Evolutionary conservation across 2,797 vertebrate genomes (phyloP).

Genomic region (Onychomys torridus): DNA sequence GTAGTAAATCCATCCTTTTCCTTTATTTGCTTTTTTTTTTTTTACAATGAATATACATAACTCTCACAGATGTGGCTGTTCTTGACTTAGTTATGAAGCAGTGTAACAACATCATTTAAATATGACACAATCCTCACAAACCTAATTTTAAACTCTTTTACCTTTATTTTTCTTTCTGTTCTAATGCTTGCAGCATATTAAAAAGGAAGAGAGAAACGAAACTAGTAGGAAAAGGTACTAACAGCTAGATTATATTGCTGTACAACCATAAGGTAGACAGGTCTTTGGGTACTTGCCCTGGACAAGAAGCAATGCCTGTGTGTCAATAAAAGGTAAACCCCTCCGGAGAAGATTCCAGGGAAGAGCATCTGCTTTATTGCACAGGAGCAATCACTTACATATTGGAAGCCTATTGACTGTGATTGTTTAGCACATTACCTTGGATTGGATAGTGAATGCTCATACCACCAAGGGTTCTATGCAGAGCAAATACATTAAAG

Average conservation of each 20-base stretch:
- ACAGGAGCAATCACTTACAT: background rate
- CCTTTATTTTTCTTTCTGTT: background rate
- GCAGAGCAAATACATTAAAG: background rate
- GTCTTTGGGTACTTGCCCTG: background rate
- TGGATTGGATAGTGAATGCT: background rate
- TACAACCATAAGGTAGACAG: background rate
- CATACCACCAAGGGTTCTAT: background rate
- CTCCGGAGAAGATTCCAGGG: background rate
- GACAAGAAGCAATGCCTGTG: too few species aligned
- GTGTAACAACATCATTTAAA: background rate
- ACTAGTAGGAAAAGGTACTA: background rate
- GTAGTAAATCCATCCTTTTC: background rate
- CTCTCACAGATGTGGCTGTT: background rate
- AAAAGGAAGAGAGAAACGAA: slow-evolving; percentile 39
- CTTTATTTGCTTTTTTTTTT: background rate
- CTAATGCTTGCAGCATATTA: background rate
- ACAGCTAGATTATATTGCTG: slow-evolving; percentile 29
- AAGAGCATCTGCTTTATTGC: background rate
- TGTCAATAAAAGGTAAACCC: background rate
- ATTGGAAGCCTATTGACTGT: too few species aligned
- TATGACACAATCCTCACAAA: background rate
- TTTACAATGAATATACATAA: background rate
- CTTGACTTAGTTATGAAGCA: background rate
- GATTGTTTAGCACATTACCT: background rate
- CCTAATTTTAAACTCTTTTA: background rate